phyloP scores from a whole-genome alignment of 1,140 invertebrate genomes.

The Chelonus insularis region DNA sequence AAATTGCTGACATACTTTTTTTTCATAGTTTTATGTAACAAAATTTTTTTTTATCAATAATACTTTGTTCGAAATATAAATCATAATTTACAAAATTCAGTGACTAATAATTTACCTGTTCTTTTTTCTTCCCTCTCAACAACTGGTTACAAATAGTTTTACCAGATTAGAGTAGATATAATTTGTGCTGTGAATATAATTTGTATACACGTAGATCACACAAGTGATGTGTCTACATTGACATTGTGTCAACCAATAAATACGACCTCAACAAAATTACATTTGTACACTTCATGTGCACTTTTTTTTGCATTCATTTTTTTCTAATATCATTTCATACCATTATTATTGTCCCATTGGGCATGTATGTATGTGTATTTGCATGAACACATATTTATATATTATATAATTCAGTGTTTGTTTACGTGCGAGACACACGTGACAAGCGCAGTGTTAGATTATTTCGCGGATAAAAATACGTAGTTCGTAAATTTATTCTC shows the following conservation, averaged over 20 bases:
- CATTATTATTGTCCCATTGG: background rate
- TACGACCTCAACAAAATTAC: slow-evolving; percentile 4
- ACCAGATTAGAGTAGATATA: too few species aligned
- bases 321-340: background rate
- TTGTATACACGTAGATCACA: too few species aligned
- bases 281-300: slow-evolving; percentile 2
- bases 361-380: slow-evolving; percentile 2
- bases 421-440: slow-evolving; percentile 15
- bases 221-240: too few species aligned
- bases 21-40: too few species aligned
- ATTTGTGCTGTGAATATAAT: too few species aligned
- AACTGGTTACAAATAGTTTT: too few species aligned
- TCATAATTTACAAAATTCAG: too few species aligned
- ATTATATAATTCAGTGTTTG: background rate
- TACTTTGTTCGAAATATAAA: too few species aligned
- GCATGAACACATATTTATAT: background rate
- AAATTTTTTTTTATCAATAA: too few species aligned
- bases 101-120: too few species aligned
- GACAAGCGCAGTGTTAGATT: slow-evolving; percentile 27
- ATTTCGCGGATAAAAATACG: slow-evolving; percentile 23
- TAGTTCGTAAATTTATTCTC: slow-evolving; percentile 28
- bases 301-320: background rate
- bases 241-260: background rate
- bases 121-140: too few species aligned
- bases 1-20: too few species aligned